Evolutionary conservation across 2,113 vertebrate species (phyloP), one percentile per base, ranked within the genome.

Genomic region (Oryzias celebensis): DNA sequence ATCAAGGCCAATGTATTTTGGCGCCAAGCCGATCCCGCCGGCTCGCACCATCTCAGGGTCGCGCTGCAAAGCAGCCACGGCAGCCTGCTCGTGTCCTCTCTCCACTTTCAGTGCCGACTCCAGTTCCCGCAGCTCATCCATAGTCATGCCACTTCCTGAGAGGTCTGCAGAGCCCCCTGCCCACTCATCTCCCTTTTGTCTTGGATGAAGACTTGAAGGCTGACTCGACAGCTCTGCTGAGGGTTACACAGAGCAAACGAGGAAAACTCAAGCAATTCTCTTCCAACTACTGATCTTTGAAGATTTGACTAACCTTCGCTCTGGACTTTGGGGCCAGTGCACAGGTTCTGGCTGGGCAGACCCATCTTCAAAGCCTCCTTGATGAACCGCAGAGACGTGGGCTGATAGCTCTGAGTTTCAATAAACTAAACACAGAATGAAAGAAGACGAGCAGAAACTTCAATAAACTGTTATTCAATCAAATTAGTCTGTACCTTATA

Each of bases 1-100:
- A 18, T 93, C 92, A 0, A 93, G 86, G 16, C 92, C 92, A 0
- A 93, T 93, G 86, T 91, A 93, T 52, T 91, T 91, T 4, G 86
- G 87, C 4, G 75, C 77, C 60, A 71, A 51, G 52, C 46, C 60
- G 15, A 60, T 50, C 71, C 81, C 52, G 4, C 65, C 64, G 49
- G 65, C 72, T 46, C 18, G 62, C 2, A 22, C 62, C 1, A 3
- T 65, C 51, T 70, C 68, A 0, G 77, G 5, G n/a, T 62, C 73
- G 7, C 23, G 79, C 58, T 62, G 80, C 14, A 81, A 68, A 22
- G 47, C 58, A 14, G 65, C 71, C 51, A 81, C 62, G 47, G 81
- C 48, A 0, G 83, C 88, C 75, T 88, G 79, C 58, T 92, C 90
- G 0, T 77, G 79, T 28, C 88, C 88, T 51, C 81, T 79, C 73